A percentile compares a stretch with the other conserved stretches of the same genome.
Evolutionary conservation across 2,113 vertebrate genomes (phyloP).

Genomic region (Catharus minimus): DNA sequence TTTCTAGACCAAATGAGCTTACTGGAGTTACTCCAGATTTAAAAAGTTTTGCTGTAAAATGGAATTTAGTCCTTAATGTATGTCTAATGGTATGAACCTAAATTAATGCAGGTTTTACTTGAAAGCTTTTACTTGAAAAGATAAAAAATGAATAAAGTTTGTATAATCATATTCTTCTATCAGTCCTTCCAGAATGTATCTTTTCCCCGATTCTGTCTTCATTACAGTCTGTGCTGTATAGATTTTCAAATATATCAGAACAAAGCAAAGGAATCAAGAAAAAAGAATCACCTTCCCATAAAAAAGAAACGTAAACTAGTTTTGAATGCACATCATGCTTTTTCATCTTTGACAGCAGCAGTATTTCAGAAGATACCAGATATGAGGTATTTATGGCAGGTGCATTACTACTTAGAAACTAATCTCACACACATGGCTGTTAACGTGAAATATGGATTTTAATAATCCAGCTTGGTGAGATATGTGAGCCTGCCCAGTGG

Average conservation of each 20-base stretch:
- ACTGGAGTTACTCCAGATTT: neutral
- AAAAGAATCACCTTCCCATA: constrained; percentile 48
- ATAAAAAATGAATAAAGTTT: neutral
- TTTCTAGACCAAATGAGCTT: constrained; percentile 1
- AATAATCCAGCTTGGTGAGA: constrained; percentile 87
- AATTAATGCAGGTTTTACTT: neutral
- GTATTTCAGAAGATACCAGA: constrained; percentile 75
- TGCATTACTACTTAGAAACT: constrained; percentile 77
- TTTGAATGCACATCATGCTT: constrained; percentile 68
- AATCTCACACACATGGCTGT: constrained; percentile 79
- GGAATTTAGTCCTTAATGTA: constrained; percentile 1
- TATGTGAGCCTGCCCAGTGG: constrained; percentile 76
- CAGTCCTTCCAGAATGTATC: neutral
- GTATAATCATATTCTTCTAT: neutral
- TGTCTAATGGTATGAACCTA: neutral
- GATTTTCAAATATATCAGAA: constrained; percentile 29
- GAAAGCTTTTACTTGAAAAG: constrained; percentile 10
- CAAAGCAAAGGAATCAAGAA: constrained; percentile 10
- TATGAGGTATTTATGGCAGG: constrained; percentile 75
- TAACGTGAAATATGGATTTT: constrained; percentile 89
- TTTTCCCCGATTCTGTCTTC: neutral
- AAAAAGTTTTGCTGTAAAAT: constrained; percentile 2
- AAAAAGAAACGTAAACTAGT: constrained; percentile 53
- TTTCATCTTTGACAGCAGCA: constrained; percentile 68
- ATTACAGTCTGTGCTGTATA: neutral